phyloP scores from a whole-genome alignment of 2,888 invertebrate species.

The Encarsia formosa region DNA sequence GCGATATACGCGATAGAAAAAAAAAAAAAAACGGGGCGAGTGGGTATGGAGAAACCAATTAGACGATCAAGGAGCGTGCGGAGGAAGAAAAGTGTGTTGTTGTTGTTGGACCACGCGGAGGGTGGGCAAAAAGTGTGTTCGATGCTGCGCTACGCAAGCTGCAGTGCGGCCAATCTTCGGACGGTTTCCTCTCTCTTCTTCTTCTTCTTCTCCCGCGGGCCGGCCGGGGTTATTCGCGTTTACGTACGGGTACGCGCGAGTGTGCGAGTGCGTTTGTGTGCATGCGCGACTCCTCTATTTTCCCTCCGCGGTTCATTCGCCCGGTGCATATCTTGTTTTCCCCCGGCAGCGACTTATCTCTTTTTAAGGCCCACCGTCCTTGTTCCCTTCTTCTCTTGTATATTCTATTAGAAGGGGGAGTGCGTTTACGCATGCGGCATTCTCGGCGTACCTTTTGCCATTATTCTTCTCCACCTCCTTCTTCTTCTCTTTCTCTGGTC shows the following conservation, averaged over 20 bases:
- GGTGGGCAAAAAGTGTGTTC: no score
- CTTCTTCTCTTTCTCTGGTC: constrained; percentile 11
- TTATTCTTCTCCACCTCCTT: not conserved
- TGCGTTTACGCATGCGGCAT: constrained; percentile 10
- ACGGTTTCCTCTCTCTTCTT: no score
- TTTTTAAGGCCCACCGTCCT: constrained; percentile 17
- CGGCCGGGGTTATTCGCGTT: not conserved
- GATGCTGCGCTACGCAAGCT: no score
- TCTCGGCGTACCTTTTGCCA: constrained; percentile 2
- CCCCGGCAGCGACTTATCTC: constrained; percentile 2
- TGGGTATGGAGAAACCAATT: no score
- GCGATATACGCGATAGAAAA: no score
- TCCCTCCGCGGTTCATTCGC: not conserved
- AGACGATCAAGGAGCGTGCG: no score
- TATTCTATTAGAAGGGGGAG: constrained; percentile 23
- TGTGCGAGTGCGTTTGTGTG: no score
- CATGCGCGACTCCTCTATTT: not conserved
- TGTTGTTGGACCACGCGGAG: no score
- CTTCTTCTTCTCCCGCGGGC: not conserved
- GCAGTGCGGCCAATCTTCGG: no score
- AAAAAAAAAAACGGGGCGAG: no score
- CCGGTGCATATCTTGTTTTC: constrained; percentile 21
- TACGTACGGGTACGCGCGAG: no score
- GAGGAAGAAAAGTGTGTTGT: no score
- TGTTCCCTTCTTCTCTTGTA: constrained; percentile 20